phyloP scores from a whole-genome alignment of 2,888 invertebrate genomes.

The Anagyrus pseudococci region DNA sequence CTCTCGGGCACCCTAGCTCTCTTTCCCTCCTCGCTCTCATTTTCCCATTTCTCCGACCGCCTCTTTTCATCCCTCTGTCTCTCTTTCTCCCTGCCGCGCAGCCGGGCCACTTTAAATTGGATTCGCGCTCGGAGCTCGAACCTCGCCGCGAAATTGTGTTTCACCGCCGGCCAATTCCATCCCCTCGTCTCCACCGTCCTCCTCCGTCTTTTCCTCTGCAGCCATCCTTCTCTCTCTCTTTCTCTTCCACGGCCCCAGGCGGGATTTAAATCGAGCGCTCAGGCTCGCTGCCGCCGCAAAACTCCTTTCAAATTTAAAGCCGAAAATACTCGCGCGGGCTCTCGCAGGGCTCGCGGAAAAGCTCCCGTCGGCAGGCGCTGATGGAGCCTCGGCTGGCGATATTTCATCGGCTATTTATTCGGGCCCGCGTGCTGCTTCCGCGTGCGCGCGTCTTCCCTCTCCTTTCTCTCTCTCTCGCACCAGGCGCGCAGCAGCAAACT shows the following conservation, averaged over 20 bases:
- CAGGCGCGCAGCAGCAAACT: too few relatives aligned
- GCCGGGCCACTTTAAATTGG: conserved; percentile 51
- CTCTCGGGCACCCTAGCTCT: conserved; percentile 7
- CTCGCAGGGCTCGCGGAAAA: not conserved
- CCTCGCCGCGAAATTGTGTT: conserved; percentile 54
- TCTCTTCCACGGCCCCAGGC: conserved; percentile 17
- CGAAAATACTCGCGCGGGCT: conserved; percentile 47
- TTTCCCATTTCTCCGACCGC: conserved; percentile 25
- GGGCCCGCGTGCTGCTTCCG: not conserved
- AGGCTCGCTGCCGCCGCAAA: conserved; percentile 42
- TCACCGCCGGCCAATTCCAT: conserved; percentile 55
- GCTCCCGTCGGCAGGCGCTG: conserved; percentile 31
- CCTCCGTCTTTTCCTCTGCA: not conserved
- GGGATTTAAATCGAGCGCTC: conserved; percentile 56
- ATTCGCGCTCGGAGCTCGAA: conserved; percentile 51
- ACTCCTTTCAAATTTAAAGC: conserved; percentile 53
- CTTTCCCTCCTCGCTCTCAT: conserved; percentile 22
- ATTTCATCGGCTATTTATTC: conserved; percentile 54
- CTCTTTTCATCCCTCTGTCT: conserved; percentile 17
- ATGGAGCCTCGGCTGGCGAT: conserved; percentile 43
- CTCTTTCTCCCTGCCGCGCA: conserved; percentile 26
- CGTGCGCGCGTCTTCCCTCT: too few relatives aligned
- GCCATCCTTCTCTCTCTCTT: conserved; percentile 35
- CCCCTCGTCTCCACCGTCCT: conserved; percentile 42
- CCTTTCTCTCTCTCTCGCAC: too few relatives aligned